phyloP scores from a whole-genome alignment of 2,888 invertebrate genomes.

The Mylabris sibirica region DNA sequence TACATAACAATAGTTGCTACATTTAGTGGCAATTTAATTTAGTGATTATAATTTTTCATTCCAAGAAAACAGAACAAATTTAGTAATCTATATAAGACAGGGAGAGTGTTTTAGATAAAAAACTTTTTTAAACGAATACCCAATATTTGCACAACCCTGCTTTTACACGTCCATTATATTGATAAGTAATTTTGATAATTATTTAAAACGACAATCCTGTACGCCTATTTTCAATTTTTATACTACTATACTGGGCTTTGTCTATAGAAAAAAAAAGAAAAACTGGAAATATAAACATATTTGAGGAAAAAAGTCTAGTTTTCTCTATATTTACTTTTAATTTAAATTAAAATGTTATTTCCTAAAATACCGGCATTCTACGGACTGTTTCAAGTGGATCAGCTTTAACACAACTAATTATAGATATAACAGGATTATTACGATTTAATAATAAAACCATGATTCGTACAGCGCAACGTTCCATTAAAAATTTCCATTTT shows the following conservation, averaged over 20 bases:
- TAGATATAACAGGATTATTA: constrained; percentile 54
- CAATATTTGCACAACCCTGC: constrained; percentile 46
- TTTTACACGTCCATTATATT: constrained; percentile 49
- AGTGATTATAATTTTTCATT: constrained; percentile 26
- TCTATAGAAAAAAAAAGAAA: constrained; percentile 44
- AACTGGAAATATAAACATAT: constrained; percentile 37
- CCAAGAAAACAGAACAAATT: constrained; percentile 18
- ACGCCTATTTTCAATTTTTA: constrained; percentile 53
- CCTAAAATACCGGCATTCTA: constrained; percentile 56
- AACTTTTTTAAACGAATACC: constrained; percentile 15
- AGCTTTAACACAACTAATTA: constrained; percentile 54
- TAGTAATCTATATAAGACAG: constrained; percentile 20
- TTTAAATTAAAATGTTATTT: neutral
- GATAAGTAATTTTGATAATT: constrained; percentile 45
- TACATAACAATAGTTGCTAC: constrained; percentile 6
- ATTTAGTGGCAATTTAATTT: neutral
- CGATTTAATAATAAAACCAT: constrained; percentile 55
- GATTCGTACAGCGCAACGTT: constrained; percentile 69
- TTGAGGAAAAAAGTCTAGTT: constrained; percentile 19
- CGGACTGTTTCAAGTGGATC: constrained; percentile 55
- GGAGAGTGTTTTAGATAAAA: constrained; percentile 33
- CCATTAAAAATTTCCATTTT: constrained; percentile 72
- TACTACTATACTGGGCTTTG: constrained; percentile 54
- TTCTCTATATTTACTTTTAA: neutral
- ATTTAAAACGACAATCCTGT: constrained; percentile 46